phyloP scores from a whole-genome alignment of 2,113 vertebrate species.

The Triplophysa rosa region DNA sequence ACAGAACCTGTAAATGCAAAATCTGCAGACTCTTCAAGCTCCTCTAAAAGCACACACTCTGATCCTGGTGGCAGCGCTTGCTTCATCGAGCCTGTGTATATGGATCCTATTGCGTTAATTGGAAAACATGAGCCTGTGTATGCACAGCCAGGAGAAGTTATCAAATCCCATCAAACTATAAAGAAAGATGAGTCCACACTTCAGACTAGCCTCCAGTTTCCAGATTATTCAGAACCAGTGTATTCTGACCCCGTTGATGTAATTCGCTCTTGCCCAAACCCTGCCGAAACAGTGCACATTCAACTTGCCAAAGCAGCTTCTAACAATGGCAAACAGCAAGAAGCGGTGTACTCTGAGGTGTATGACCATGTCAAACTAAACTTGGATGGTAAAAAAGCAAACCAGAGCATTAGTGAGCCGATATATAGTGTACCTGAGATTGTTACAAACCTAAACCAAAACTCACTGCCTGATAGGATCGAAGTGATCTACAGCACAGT shows the following conservation, averaged over 20 bases:
- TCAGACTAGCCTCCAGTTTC: neutral
- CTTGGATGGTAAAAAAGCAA: conserved; percentile 34
- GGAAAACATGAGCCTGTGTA: conserved; percentile 61
- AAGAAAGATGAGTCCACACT: conserved; percentile 44
- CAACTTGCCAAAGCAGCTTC: neutral
- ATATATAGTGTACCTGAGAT: conserved; percentile 61
- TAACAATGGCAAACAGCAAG: neutral
- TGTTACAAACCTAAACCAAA: neutral
- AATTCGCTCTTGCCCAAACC: conserved; percentile 49
- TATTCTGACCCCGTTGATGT: conserved; percentile 83
- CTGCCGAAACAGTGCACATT: conserved; percentile 49
- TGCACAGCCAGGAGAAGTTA: conserved; percentile 76
- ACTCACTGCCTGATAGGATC: neutral
- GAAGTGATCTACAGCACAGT: conserved; percentile 48
- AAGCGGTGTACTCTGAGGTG: conserved; percentile 71
- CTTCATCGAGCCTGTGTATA: conserved; percentile 46
- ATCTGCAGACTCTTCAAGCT: conserved; percentile 1
- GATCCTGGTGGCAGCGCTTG: neutral
- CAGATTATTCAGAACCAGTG: conserved; percentile 67
- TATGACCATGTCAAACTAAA: conserved; percentile 68
- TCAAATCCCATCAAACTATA: conserved; percentile 44
- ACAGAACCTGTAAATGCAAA: conserved; percentile 13
- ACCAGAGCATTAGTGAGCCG: conserved; percentile 46
- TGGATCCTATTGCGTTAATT: conserved; percentile 18
- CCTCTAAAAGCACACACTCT: neutral